Evolutionary conservation across 2,797 vertebrate species (phyloP).

Genomic region (Poecilia wingei): DNA sequence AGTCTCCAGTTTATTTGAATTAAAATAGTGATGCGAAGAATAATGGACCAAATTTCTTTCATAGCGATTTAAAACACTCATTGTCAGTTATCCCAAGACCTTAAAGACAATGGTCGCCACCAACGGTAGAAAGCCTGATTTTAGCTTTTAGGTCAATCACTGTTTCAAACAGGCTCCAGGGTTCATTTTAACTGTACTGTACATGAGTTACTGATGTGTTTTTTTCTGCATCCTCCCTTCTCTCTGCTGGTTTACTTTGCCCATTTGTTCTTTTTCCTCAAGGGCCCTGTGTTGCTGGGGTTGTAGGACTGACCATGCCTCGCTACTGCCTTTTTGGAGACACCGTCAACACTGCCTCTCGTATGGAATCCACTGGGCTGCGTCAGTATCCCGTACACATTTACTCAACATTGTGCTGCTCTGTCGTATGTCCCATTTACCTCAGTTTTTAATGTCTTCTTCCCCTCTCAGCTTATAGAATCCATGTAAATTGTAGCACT

Average conservation of each 20-base stretch:
- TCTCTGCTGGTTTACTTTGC: not conserved
- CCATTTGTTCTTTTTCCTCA: conserved; percentile 37
- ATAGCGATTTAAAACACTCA: not conserved
- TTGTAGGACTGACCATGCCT: conserved; percentile 88
- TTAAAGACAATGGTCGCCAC: not conserved
- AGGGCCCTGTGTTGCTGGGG: conserved; percentile 85
- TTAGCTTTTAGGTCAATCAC: not conserved
- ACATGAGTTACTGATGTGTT: not conserved
- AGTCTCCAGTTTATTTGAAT: not conserved
- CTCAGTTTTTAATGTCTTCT: not conserved
- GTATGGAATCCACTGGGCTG: conserved; percentile 89
- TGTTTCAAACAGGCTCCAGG: not conserved
- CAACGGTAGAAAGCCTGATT: not conserved
- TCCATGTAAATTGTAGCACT: conserved; percentile 84
- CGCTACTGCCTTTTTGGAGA: conserved; percentile 90
- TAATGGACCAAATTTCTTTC: not conserved
- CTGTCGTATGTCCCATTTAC: not conserved
- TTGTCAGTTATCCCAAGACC: not conserved
- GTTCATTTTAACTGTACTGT: not conserved
- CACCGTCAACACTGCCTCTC: conserved; percentile 88
- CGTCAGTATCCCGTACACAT: conserved; percentile 69
- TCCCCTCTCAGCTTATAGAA: conserved; percentile 82
- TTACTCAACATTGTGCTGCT: not conserved
- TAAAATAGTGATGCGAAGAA: not conserved
- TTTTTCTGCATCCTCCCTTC: not conserved